Evolutionary conservation across 1,140 invertebrate species (phyloP).

Genomic region (Drosophila willistoni): DNA sequence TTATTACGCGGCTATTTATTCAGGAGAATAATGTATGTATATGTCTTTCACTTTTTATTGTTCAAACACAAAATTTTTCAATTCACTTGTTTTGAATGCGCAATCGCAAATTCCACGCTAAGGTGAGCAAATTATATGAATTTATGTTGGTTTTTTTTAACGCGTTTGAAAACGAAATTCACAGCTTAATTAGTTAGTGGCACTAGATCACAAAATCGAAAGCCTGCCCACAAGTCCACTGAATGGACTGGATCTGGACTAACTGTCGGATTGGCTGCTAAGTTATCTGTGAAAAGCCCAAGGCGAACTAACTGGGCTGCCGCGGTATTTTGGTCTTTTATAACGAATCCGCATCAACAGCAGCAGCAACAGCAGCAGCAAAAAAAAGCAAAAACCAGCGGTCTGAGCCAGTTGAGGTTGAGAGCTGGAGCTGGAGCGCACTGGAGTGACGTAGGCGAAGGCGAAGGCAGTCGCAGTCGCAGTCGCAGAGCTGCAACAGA

Average conservation of each 20-base stretch:
- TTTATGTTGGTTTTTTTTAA: conserved; percentile 58
- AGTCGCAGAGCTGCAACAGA: not conserved
- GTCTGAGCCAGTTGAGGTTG: conserved; percentile 43
- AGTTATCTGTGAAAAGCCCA: conserved; percentile 62
- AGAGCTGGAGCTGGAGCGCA: conserved; percentile 31
- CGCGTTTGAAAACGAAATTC: conserved; percentile 45
- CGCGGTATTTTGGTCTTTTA: conserved; percentile 70
- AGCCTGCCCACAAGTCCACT: conserved; percentile 45
- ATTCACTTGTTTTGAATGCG: conserved; percentile 50
- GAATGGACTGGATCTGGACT: not conserved
- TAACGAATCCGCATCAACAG: conserved; percentile 57
- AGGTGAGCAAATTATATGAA: conserved; percentile 56
- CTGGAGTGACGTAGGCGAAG: conserved; percentile 31
- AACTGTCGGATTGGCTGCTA: conserved; percentile 34
- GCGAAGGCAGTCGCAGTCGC: not conserved
- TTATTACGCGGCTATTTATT: no score
- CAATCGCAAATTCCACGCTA: conserved; percentile 62
- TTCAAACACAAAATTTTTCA: conserved; percentile 43
- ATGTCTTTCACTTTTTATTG: conserved; percentile 67
- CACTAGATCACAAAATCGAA: conserved; percentile 46
- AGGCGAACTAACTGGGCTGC: conserved; percentile 72
- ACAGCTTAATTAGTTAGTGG: conserved; percentile 56
- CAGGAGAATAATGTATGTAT: not conserved
- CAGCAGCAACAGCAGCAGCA: no score
- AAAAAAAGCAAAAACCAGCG: conserved; percentile 1